Evolutionary conservation across 1,140 invertebrate genomes (phyloP).

Genomic region (Zelostemma sp.): DNA sequence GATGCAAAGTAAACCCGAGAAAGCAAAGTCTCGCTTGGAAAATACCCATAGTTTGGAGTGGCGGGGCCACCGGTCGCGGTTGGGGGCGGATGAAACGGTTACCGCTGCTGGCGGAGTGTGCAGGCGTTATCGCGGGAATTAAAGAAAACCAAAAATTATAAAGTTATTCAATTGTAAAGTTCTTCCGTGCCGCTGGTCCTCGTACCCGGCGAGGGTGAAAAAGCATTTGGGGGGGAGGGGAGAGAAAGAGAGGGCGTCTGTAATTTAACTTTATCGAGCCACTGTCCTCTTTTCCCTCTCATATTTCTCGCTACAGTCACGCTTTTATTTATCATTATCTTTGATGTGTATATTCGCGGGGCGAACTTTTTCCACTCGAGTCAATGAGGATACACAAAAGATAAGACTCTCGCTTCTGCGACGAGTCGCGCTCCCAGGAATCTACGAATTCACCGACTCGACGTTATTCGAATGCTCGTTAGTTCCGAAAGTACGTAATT

Average conservation of each 20-base stretch:
- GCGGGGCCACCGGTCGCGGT: not conserved
- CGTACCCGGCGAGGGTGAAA: constrained; percentile 24
- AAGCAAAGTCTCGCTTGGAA: constrained; percentile 18
- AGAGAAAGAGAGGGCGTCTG: constrained; percentile 24
- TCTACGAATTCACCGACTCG: too few species aligned
- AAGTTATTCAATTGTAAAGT: constrained; percentile 58
- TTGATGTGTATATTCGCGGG: constrained; percentile 32
- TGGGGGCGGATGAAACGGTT: constrained; percentile 18
- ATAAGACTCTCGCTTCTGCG: constrained; percentile 11
- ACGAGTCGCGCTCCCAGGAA: too few species aligned
- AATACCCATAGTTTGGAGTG: constrained; percentile 2
- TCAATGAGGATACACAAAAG: constrained; percentile 46
- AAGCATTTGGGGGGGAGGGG: constrained; percentile 12
- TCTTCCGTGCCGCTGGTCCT: constrained; percentile 20
- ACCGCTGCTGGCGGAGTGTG: constrained; percentile 20
- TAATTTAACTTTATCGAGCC: constrained; percentile 56
- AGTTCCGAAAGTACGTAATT: too few species aligned
- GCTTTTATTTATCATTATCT: constrained; percentile 45
- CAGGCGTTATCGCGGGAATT: constrained; percentile 48
- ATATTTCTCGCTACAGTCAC: constrained; percentile 26
- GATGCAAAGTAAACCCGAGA: constrained; percentile 25
- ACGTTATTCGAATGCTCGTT: too few species aligned
- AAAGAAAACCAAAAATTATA: constrained; percentile 57
- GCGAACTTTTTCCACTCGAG: constrained; percentile 39
- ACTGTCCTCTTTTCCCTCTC: constrained; percentile 27